Evolutionary conservation across 2,888 invertebrate genomes (phyloP).

Genomic region (Pristionchus exspectatus): DNA sequence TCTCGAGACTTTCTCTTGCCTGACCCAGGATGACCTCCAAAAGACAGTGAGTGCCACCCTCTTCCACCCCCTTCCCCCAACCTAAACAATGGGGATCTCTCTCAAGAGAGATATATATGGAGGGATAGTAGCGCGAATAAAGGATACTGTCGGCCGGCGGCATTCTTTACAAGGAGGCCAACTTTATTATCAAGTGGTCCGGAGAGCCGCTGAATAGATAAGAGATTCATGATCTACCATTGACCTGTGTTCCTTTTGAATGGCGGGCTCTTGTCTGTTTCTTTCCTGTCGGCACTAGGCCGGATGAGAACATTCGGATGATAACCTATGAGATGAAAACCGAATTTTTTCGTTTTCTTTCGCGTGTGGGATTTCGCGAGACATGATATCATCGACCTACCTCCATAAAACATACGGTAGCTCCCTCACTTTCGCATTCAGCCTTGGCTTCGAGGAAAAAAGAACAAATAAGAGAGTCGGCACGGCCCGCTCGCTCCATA

Average conservation of each 20-base stretch:
- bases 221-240: constrained; percentile 43
- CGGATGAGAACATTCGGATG: no score
- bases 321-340: no score
- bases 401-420: background rate
- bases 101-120: background rate
- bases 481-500: constrained; percentile 24
- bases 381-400: no score
- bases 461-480: constrained; percentile 51
- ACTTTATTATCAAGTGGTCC: constrained; percentile 38
- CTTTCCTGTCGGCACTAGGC: no score
- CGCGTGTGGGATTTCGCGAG: no score
- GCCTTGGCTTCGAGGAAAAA: constrained; percentile 37
- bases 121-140: background rate
- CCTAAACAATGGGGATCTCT: constrained; percentile 37
- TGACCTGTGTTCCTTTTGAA: background rate
- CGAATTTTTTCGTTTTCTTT: no score
- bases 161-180: constrained; percentile 5
- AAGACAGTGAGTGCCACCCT: constrained; percentile 5
- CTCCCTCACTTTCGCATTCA: constrained; percentile 29
- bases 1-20: constrained; percentile 25
- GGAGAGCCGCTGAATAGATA: background rate
- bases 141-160: background rate
- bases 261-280: no score
- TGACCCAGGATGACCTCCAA: constrained; percentile 48
- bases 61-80: background rate